Evolutionary conservation across 2,113 vertebrate species (phyloP), one percentile per base, ranked within the genome.

Genomic region (Anarrhichthys ocellatus): DNA sequence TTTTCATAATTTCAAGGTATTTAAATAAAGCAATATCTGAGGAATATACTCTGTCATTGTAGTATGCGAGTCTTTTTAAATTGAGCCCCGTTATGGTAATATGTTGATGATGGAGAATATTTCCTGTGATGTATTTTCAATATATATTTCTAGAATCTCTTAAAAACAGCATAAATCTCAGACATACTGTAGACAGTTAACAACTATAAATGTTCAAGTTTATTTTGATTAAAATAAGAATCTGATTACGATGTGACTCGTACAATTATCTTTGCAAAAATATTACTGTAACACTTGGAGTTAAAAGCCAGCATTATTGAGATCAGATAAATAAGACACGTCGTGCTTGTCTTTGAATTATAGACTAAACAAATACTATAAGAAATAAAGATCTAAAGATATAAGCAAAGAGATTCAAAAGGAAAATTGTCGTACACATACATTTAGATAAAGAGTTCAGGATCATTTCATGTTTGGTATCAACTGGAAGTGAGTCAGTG

Each of bases 21-120:
- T 87, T 83, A 85, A 92, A 89, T 91, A 92, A 91, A 91, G 64
- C 24, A 32, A 65, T 85, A 24, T 32, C 17, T 42, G 7, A 67
- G 63, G 44, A 76, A 62, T 20, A 15, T 4, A 71, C 27, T 8
- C 29, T 67, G 38, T 50, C 20, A 58, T 20, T 69, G 5, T 22
- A 15, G 76, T 18, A 42, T 44, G 6, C 42, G 7, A 46, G 20
- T 63, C n/a, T 48, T 15, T 29, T 36, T 0, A 54, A 42, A 29
- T 61, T 44, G 8, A 40, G 3, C 40, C 2, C 52, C 6, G 29
- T 61, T 32, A 40, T 56, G 13, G 22, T 67, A 29, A 14, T 48
- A 42, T 62, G n/a, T 72, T 52, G 44, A 20, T 38, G 22, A 52
- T 32, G 29, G 14, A 36, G 15, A 24, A 3, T 20, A 7, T 46